Evolutionary conservation across 64 coral and sea anemone genomes (phyloP).

Genomic region (Dendrophyllia cribrosa): DNA sequence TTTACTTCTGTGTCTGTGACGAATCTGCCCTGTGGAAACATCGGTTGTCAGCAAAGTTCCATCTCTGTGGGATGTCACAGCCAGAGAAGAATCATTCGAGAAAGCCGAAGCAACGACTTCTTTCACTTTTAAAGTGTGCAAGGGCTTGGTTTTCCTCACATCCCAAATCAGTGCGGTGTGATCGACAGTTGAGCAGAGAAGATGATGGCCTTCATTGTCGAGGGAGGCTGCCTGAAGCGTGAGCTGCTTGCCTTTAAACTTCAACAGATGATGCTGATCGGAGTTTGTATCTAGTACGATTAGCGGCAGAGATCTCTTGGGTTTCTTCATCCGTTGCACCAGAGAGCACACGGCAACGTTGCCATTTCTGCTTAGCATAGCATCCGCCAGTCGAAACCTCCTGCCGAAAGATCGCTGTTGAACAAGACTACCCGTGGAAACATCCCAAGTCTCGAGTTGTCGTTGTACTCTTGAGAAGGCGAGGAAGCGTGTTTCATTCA

Average conservation of each 20-base stretch:
- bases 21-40: background rate
- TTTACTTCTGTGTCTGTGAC: background rate
- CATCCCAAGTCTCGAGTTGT: constrained; percentile 17
- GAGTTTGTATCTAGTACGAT: background rate
- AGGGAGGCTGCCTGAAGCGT: constrained; percentile 11
- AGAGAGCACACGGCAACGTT: constrained; percentile 1
- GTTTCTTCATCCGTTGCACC: background rate
- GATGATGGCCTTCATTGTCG: background rate
- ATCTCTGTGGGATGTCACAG: background rate
- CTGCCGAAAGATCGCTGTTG: constrained; percentile 7
- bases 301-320: constrained; percentile 24
- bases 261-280: constrained; percentile 13
- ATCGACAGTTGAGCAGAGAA: background rate
- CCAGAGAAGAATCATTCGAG: background rate
- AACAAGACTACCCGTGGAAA: constrained; percentile 11
- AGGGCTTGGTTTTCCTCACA: background rate
- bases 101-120: background rate
- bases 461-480: constrained; percentile 43
- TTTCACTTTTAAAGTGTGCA: background rate
- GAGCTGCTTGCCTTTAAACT: constrained; percentile 28
- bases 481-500: constrained; percentile 13
- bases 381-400: constrained; percentile 27
- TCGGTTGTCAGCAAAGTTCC: background rate
- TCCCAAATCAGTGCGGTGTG: constrained; percentile 6
- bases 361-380: background rate